Conservation (phyloP, 2,797 vertebrate species). For the Salmo trutta region DNA sequence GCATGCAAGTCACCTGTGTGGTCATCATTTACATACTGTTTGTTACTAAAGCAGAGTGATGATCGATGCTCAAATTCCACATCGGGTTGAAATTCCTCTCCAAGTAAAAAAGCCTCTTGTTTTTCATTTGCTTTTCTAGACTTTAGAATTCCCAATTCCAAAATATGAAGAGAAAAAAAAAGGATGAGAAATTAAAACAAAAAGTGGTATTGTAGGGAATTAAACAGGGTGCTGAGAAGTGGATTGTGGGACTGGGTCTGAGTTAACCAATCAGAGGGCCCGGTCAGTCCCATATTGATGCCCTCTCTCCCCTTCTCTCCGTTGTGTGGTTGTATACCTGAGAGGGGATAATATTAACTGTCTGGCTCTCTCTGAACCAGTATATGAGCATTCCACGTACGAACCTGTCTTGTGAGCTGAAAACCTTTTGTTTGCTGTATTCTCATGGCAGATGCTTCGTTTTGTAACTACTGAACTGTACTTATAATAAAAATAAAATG, state of each 20-base stretch:
- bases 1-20: constrained; percentile 19
- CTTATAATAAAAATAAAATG: constrained; percentile 90
- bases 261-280: constrained; percentile 53
- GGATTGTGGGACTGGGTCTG: constrained; percentile 51
- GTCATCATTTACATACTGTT: constrained; percentile 51
- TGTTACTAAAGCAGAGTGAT: constrained; percentile 19
- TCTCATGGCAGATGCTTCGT: constrained; percentile 86
- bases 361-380: constrained; percentile 58
- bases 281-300: constrained; percentile 7
- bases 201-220: constrained; percentile 36
- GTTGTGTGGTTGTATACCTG: constrained; percentile 64
- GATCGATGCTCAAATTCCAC: constrained; percentile 24
- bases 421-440: constrained; percentile 80
- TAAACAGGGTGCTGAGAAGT: constrained; percentile 48
- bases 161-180: constrained; percentile 52
- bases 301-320: constrained; percentile 44
- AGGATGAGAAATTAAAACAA: constrained; percentile 51
- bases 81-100: neutral
- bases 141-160: constrained; percentile 54
- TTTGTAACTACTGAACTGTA: constrained; percentile 90
- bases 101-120: constrained; percentile 15
- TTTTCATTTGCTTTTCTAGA: constrained; percentile 55
- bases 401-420: constrained; percentile 83
- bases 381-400: constrained; percentile 79
- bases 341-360: constrained; percentile 53